A percentile compares a stretch with the other conserved stretches of the same genome.
Evolutionary conservation across 2,888 invertebrate species (phyloP).

Genomic region (Drosophila phalerata): DNA sequence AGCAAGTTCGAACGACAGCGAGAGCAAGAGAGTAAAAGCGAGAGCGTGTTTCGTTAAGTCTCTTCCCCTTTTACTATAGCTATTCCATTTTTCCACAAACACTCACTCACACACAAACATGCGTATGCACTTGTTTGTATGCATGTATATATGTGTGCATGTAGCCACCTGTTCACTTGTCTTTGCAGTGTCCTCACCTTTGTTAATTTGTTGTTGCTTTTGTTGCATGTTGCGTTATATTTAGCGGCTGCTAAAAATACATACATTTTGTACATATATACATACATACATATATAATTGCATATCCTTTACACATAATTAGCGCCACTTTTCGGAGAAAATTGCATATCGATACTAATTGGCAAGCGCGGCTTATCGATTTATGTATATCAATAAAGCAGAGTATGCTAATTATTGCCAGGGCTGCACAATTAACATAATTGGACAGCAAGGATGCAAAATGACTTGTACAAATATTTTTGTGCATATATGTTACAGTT

Average conservation of each 20-base stretch:
- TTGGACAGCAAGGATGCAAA: neutral
- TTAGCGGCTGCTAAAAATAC: neutral
- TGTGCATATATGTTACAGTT: too few relatives aligned
- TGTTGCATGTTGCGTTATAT: neutral
- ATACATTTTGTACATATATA: neutral
- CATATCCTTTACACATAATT: neutral
- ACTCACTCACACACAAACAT: neutral
- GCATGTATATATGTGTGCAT: neutral
- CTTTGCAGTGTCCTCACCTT: slow-evolving; percentile 22
- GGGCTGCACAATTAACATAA: neutral
- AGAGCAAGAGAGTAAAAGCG: neutral
- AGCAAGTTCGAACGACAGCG: neutral
- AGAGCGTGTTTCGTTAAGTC: slow-evolving; percentile 33
- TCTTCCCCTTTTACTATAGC: slow-evolving; percentile 15
- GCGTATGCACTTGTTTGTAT: neutral
- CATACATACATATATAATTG: too few relatives aligned
- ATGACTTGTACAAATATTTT: neutral
- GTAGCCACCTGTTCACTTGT: slow-evolving; percentile 9
- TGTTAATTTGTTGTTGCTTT: neutral
- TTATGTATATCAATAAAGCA: neutral
- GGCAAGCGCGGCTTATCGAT: slow-evolving; percentile 10
- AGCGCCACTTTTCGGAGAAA: slow-evolving; percentile 3
- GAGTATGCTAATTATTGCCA: slow-evolving; percentile 8
- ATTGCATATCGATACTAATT: slow-evolving; percentile 17
- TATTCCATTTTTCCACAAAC: slow-evolving; percentile 11